Percentiles rank a stretch among this genome's conserved stretches.
Conservation (phyloP, 2,797 vertebrate genomes). For the Epinephelus coioides region DNA sequence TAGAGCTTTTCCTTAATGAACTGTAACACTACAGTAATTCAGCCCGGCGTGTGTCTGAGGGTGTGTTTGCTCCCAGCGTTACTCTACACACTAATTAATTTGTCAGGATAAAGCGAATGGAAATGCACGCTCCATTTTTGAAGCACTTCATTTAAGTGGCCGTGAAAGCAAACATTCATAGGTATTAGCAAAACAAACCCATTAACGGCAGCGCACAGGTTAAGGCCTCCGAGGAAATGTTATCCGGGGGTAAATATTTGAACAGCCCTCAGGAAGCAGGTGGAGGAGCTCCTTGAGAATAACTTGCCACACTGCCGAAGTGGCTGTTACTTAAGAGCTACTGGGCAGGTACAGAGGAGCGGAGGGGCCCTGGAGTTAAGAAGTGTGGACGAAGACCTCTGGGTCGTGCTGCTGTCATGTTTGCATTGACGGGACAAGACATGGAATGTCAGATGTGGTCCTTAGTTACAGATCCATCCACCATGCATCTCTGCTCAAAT, state of each 20-base stretch:
- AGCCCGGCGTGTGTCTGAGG: conserved; percentile 42
- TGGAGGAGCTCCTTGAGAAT: conserved; percentile 64
- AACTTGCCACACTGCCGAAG: conserved; percentile 58
- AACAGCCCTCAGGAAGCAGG: conserved; percentile 76
- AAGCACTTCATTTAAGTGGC: conserved; percentile 74
- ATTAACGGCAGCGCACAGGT: conserved; percentile 71
- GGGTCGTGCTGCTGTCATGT: conserved; percentile 14
- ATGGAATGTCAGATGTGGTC: conserved; percentile 4
- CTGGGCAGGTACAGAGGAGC: conserved; percentile 35
- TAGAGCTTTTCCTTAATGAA: conserved; percentile 62
- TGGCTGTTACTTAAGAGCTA: conserved; percentile 53
- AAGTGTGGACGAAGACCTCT: background rate
- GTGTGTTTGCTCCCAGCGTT: conserved; percentile 52
- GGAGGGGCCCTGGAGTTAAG: background rate
- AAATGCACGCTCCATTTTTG: conserved; percentile 58
- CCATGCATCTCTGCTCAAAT: background rate
- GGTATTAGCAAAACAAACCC: conserved; percentile 81
- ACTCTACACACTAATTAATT: conserved; percentile 74
- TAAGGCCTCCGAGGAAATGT: conserved; percentile 73
- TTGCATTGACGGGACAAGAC: conserved; percentile 3
- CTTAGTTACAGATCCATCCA: conserved; percentile 5
- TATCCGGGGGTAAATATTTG: conserved; percentile 86
- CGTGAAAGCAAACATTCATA: conserved; percentile 78
- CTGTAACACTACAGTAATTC: conserved; percentile 53
- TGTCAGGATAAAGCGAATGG: conserved; percentile 67